Percentiles rank a stretch among this genome's conserved stretches.
These are phyloP conservation scores for Anthopleura sola DNA, from an alignment of 64 coral and sea anemone species.

Conservation along the genomic window DNA sequence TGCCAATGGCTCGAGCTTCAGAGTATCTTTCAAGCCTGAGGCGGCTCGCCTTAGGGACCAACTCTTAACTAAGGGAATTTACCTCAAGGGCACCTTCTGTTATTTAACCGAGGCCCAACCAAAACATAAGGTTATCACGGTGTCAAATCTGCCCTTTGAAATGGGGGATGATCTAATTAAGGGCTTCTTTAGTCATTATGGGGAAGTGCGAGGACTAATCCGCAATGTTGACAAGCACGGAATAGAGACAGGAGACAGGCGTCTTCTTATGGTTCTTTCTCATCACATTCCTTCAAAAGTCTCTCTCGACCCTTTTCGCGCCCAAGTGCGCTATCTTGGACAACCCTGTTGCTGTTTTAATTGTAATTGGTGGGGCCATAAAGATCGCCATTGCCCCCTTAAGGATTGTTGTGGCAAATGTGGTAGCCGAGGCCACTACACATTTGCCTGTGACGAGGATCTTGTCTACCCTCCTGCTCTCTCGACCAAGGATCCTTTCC, in stretches of 20 bases:
- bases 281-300: not conserved
- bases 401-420: not conserved
- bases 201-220: not conserved
- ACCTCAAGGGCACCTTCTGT: too few species aligned
- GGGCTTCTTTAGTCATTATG: not conserved
- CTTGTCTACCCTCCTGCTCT: too few species aligned
- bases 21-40: too few species aligned
- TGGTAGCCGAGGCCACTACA: not conserved
- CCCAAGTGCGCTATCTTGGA: not conserved
- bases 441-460: not conserved
- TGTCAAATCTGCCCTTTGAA: not conserved
- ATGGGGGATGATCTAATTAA: not conserved
- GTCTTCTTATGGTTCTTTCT: not conserved
- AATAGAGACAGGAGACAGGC: not conserved
- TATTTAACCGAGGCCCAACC: too few species aligned
- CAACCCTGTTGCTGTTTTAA: not conserved
- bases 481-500: too few species aligned
- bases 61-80: too few species aligned
- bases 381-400: not conserved
- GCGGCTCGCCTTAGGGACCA: too few species aligned
- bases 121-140: too few species aligned
- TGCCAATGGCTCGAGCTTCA: too few species aligned
- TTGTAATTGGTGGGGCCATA: constrained; percentile 5
- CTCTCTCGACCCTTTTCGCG: not conserved
- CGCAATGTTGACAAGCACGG: not conserved